These are phyloP conservation scores for Epizoanthus illoricatus DNA, from an alignment of 92 coral and sea anemone genomes.

Conservation along the genomic window DNA sequence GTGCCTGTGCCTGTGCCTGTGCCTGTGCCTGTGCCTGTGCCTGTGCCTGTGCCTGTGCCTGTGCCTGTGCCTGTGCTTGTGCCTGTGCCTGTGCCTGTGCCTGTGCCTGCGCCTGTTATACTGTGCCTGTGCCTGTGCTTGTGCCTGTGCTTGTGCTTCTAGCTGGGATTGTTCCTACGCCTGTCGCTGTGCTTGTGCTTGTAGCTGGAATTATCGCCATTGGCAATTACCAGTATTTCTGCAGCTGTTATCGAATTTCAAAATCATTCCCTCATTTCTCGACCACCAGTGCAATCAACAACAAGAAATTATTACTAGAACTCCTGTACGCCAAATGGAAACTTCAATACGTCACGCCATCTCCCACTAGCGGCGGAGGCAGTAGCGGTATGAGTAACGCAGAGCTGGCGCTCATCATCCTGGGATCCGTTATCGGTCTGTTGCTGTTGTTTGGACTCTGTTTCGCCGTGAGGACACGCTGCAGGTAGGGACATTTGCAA, in stretches of 20 bases:
- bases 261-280: too few relatives aligned
- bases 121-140: too few relatives aligned
- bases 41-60: too few relatives aligned
- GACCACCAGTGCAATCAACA: constrained; percentile 61
- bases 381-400: constrained; percentile 68
- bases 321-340: constrained; percentile 87
- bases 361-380: constrained; percentile 39
- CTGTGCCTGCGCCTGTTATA: too few relatives aligned
- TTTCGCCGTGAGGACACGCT: constrained; percentile 75
- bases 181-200: too few relatives aligned
- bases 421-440: constrained; percentile 69
- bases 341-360: constrained; percentile 59
- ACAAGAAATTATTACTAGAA: constrained; percentile 51
- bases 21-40: too few relatives aligned
- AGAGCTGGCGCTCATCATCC: constrained; percentile 77
- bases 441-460: constrained; percentile 70
- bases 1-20: too few relatives aligned
- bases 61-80: too few relatives aligned
- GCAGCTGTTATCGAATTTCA: not conserved
- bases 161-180: too few relatives aligned
- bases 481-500: constrained; percentile 52
- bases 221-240: not conserved
- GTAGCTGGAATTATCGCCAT: not conserved
- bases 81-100: too few relatives aligned
- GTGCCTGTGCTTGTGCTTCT: too few relatives aligned